phyloP scores from a whole-genome alignment of 64 coral and sea anemone species.

The Anthopleura sola region DNA sequence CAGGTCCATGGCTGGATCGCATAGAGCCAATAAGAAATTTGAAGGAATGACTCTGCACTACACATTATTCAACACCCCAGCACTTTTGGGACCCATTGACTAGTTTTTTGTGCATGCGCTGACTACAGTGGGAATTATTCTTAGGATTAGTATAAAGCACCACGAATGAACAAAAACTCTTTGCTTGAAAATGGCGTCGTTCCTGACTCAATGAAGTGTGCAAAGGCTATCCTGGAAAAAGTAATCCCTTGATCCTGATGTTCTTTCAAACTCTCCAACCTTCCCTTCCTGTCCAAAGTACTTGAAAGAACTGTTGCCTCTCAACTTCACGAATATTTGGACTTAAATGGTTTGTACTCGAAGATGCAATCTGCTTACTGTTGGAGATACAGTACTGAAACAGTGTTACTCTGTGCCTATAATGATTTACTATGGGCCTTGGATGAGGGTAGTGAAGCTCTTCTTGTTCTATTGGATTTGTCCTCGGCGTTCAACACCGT shows the following conservation, averaged over 20 bases:
- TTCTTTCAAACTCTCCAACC: slow-evolving; percentile 15
- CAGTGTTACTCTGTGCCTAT: slow-evolving; percentile 3
- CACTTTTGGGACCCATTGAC: too few species aligned
- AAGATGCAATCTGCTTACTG: slow-evolving; percentile 21
- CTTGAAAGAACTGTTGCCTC: slow-evolving; percentile 4
- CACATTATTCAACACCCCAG: too few species aligned
- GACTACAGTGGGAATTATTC: too few species aligned
- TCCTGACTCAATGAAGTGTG: too few species aligned
- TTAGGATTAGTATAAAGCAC: too few species aligned
- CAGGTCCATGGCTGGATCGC: too few species aligned
- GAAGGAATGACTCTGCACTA: too few species aligned
- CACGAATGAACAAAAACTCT: too few species aligned
- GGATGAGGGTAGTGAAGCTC: slow-evolving; percentile 18
- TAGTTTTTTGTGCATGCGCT: too few species aligned
- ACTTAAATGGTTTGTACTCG: background rate
- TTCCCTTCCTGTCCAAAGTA: slow-evolving; percentile 13
- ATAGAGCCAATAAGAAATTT: too few species aligned
- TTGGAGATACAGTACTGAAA: slow-evolving; percentile 17
- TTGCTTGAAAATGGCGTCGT: too few species aligned
- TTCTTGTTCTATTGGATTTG: slow-evolving; percentile 9
- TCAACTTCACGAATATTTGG: background rate
- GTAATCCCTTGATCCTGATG: slow-evolving; percentile 4
- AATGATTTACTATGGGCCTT: slow-evolving; percentile 28
- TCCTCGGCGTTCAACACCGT: slow-evolving; percentile 31
- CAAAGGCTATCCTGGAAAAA: background rate